Base-by-base conservation (phyloP, 2,888 invertebrate genomes). In the Temnothorax rugatulus region DNA sequence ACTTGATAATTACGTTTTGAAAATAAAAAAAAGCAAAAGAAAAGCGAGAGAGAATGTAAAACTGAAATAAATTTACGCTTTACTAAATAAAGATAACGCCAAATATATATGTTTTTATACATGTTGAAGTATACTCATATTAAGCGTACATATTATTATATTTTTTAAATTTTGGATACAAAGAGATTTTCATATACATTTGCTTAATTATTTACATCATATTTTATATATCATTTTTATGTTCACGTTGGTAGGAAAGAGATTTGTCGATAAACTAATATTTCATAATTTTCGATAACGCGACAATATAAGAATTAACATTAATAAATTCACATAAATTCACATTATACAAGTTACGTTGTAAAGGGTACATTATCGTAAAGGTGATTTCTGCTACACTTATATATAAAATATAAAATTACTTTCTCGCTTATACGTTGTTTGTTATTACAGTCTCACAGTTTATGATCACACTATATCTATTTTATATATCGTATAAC, bases 321-420 rank as follows among this genome's bases (percentile, higher is more conserved):
- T 29, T 29, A 29, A 29, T 29, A 29, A 29, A 29, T 29, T 29
- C 29, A 29, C 29, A 3, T 29, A 29, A 29, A 29, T 29, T 79
- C 18, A 59, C 11, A 59, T 71, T 38, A 54, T 73, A 69, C 11
- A 54, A 52, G 41, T 44, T 44, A 29, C n/a, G n/a, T n/a, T 50
- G 13, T 64, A 74, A 76, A 63, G 52, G 15, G 29, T 76, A 47
- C 44, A 82, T 81, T 63, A n/a, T 81, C 44, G 54, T 44, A 61
- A 41, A 74, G 41, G 11, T 57, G 13, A 64, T 25, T 71, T 66
- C 47, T 54, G 34, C 74, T 84, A 38, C 63, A 84, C 64, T 83
- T 84, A 85, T 84, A 81, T 66, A 66, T 85, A 82, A 71, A 77
- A 83, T 90, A 90, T 87, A 90, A 90, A 90, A 90, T 90, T 90